phyloP scores from a whole-genome alignment of 2,113 vertebrate species.

The Catagonus wagneri region DNA sequence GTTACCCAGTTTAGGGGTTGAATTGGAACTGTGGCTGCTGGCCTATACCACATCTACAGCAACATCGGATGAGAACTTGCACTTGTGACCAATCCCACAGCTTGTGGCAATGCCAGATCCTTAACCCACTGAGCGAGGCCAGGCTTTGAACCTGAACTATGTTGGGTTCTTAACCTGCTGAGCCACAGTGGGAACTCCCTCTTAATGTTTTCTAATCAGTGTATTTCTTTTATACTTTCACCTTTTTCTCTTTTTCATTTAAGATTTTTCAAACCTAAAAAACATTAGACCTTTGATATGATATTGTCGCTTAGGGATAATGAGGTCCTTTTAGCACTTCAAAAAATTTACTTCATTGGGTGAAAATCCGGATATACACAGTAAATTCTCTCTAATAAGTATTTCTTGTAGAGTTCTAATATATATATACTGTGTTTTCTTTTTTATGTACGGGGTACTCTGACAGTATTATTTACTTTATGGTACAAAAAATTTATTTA shows the following conservation, averaged over 20 bases:
- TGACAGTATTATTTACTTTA: conserved; percentile 29
- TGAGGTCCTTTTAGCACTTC: background rate
- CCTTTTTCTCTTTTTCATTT: background rate
- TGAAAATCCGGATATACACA: conserved; percentile 27
- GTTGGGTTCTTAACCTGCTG: too few relatives aligned
- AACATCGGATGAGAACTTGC: too few relatives aligned
- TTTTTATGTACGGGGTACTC: background rate
- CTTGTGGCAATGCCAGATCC: too few relatives aligned
- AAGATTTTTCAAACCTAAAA: conserved; percentile 25
- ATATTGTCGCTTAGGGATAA: background rate
- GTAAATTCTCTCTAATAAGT: background rate
- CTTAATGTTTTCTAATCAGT: background rate
- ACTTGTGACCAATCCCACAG: too few relatives aligned
- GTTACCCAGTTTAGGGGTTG: too few relatives aligned
- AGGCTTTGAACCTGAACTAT: too few relatives aligned
- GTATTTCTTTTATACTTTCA: background rate
- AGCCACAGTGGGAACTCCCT: background rate
- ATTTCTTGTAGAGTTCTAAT: conserved; percentile 21
- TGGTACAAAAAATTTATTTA: background rate
- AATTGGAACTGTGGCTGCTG: too few relatives aligned
- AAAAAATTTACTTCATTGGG: conserved; percentile 13
- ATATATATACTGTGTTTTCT: background rate
- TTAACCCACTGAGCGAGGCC: too few relatives aligned
- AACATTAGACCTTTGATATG: background rate
- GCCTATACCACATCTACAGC: too few relatives aligned